These are phyloP conservation scores for Drosophila nigromelanica DNA, from an alignment of 1,140 invertebrate species.

Conservation along the genomic window DNA sequence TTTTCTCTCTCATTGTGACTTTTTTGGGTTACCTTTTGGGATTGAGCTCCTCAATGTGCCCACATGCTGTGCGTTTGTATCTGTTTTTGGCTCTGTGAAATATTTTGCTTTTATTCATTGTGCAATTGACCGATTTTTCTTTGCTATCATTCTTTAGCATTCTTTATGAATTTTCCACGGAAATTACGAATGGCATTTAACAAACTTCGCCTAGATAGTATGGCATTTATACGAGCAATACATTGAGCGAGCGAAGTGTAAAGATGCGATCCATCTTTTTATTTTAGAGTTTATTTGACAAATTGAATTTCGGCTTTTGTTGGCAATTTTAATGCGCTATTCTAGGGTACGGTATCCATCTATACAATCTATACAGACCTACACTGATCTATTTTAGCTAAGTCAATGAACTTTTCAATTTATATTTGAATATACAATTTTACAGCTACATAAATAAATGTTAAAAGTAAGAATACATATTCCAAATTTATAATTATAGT, in stretches of 20 bases:
- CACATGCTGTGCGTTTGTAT: slow-evolving; percentile 72
- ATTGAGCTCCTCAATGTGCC: slow-evolving; percentile 58
- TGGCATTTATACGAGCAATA: slow-evolving; percentile 6
- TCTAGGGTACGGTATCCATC: background rate
- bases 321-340: background rate
- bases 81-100: slow-evolving; percentile 42
- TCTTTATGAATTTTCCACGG: slow-evolving; percentile 65
- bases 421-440: too few species aligned
- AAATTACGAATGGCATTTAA: slow-evolving; percentile 60
- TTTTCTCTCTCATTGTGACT: slow-evolving; percentile 55
- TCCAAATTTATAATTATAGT: too few species aligned
- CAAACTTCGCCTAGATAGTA: slow-evolving; percentile 42
- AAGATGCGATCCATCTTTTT: background rate
- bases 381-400: background rate
- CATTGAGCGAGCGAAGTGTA: background rate
- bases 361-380: background rate
- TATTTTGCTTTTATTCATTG: slow-evolving; percentile 28
- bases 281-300: slow-evolving; percentile 1
- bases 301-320: slow-evolving; percentile 11
- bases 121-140: slow-evolving; percentile 54
- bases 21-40: slow-evolving; percentile 39
- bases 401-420: too few species aligned
- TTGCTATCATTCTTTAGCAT: slow-evolving; percentile 49
- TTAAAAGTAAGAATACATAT: too few species aligned
- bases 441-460: too few species aligned